These are phyloP conservation scores for Drosophila pectinifera DNA, from an alignment of 1,140 invertebrate genomes.

Conservation along the genomic window DNA sequence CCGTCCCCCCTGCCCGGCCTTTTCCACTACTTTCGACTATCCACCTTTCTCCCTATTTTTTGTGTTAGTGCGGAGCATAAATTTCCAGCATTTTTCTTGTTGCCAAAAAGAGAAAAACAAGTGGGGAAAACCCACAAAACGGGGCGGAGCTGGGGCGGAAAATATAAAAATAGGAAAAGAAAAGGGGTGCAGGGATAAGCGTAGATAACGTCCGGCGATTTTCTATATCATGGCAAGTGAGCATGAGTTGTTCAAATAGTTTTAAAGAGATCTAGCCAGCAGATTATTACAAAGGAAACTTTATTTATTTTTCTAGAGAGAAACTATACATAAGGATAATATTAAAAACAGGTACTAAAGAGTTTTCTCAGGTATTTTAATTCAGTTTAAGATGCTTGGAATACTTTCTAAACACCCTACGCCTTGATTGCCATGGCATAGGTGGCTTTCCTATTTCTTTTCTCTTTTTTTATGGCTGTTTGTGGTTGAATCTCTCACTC, in stretches of 20 bases:
- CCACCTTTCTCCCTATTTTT: constrained; percentile 43
- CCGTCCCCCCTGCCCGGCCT: no score
- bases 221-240: constrained; percentile 48
- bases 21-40: not conserved
- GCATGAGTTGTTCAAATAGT: constrained; percentile 28
- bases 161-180: constrained; percentile 21
- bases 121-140: constrained; percentile 20
- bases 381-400: not conserved
- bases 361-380: no score
- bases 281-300: no score
- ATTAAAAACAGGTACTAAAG: no score
- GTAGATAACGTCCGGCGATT: constrained; percentile 61
- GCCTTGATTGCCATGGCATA: constrained; percentile 27
- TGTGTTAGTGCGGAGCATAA: constrained; percentile 65
- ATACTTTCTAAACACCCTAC: constrained; percentile 22
- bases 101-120: constrained; percentile 40
- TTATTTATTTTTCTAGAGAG: no score
- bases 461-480: constrained; percentile 18
- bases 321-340: no score
- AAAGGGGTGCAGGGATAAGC: constrained; percentile 44
- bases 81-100: constrained; percentile 77
- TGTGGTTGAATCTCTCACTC: constrained; percentile 23
- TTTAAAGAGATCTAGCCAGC: not conserved
- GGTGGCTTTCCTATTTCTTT: constrained; percentile 34
- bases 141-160: constrained; percentile 13